Evolutionary conservation across 2,797 vertebrate species (phyloP).

Genomic region (Esox lucius): DNA sequence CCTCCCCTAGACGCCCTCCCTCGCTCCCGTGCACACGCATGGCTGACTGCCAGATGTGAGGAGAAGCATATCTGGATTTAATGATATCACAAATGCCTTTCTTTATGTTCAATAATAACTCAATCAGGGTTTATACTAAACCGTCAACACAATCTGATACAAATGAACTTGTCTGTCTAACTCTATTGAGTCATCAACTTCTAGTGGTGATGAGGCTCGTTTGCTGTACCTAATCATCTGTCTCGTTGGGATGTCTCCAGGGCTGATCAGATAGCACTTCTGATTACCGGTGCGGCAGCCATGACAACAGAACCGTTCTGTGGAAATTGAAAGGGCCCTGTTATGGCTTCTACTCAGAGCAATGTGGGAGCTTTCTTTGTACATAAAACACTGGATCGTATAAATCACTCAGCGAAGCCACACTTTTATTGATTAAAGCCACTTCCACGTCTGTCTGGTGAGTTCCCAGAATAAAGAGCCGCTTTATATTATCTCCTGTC

Average conservation of each 20-base stretch:
- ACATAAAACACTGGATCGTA: slow-evolving; percentile 91
- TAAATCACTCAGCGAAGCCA: slow-evolving; percentile 90
- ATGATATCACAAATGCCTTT: slow-evolving; percentile 97
- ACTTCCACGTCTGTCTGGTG: slow-evolving; percentile 91
- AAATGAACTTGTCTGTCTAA: slow-evolving; percentile 97
- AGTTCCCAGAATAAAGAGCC: slow-evolving; percentile 94
- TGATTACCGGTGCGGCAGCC: slow-evolving; percentile 90
- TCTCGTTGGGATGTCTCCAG: slow-evolving; percentile 89
- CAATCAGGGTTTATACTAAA: slow-evolving; percentile 93
- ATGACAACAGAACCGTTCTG: slow-evolving; percentile 89
- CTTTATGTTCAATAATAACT: slow-evolving; percentile 97
- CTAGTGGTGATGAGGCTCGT: slow-evolving; percentile 91
- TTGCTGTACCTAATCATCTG: slow-evolving; percentile 98
- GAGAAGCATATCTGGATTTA: slow-evolving; percentile 93
- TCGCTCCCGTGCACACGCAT: slow-evolving; percentile 61
- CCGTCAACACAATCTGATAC: slow-evolving; percentile 89
- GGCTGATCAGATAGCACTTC: slow-evolving; percentile 95
- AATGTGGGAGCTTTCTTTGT: slow-evolving; percentile 91
- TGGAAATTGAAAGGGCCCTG: slow-evolving; percentile 91
- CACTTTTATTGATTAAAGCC: slow-evolving; percentile 96
- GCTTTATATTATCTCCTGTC: slow-evolving; percentile 98
- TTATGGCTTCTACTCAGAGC: slow-evolving; percentile 87
- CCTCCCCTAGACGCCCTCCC: slow-evolving; percentile 38
- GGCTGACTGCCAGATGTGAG: slow-evolving; percentile 95
- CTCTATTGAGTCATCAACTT: slow-evolving; percentile 98